phyloP scores from a whole-genome alignment of 2,797 vertebrate species.

The Mareca penelope region DNA sequence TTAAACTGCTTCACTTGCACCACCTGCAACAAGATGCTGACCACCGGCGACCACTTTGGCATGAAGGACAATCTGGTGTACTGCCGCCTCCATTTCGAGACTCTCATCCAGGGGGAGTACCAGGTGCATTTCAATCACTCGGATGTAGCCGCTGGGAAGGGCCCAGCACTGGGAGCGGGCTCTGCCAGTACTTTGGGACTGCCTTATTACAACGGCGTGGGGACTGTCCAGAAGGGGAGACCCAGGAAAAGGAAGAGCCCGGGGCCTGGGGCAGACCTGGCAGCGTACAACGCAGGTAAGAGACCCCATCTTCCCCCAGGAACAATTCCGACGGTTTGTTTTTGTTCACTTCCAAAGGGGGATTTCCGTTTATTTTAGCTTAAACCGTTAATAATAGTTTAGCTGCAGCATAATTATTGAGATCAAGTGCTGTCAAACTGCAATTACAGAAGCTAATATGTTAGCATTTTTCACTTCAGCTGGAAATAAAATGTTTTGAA shows the following conservation, averaged over 20 bases:
- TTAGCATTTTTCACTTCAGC: slow-evolving; percentile 75
- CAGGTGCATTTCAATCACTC: slow-evolving; percentile 94
- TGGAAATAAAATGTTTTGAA: slow-evolving; percentile 75
- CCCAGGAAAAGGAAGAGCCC: slow-evolving; percentile 97
- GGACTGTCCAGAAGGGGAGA: slow-evolving; percentile 96
- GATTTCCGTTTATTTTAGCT: slow-evolving; percentile 75
- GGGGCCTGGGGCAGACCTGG: slow-evolving; percentile 92
- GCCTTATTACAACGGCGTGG: slow-evolving; percentile 97
- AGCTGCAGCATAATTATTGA: slow-evolving; percentile 76
- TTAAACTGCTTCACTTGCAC: slow-evolving; percentile 98
- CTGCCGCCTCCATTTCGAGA: slow-evolving; percentile 98
- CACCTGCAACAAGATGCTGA: slow-evolving; percentile 98
- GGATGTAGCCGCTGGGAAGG: slow-evolving; percentile 92
- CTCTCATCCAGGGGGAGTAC: slow-evolving; percentile 96
- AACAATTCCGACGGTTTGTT: slow-evolving; percentile 42
- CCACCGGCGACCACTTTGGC: slow-evolving; percentile 98
- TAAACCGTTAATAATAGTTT: slow-evolving; percentile 78
- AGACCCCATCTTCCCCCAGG: neutral
- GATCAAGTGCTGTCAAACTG: slow-evolving; percentile 76
- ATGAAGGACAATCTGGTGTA: slow-evolving; percentile 99
- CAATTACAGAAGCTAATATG: slow-evolving; percentile 75
- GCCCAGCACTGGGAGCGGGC: slow-evolving; percentile 81
- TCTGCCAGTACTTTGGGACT: slow-evolving; percentile 91
- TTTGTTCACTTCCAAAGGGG: slow-evolving; percentile 65
- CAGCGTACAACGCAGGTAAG: slow-evolving; percentile 97